A percentile compares a stretch with the other conserved stretches of the same genome.
Conservation (phyloP, 2,888 invertebrate species). For the Pantelozetes paolii region DNA sequence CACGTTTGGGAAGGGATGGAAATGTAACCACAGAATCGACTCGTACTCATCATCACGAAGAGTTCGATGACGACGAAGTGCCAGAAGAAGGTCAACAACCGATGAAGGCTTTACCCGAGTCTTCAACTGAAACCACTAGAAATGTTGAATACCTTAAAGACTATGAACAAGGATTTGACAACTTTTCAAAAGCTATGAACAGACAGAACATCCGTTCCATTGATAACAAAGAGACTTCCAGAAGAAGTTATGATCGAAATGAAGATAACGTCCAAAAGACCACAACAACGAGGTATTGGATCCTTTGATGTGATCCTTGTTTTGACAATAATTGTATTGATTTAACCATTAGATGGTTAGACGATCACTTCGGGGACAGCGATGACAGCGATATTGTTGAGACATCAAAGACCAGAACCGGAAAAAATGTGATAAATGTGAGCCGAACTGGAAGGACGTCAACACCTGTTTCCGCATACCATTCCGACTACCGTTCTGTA, state of each 20-base stretch:
- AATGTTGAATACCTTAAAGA: conserved; percentile 42
- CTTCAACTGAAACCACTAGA: conserved; percentile 7
- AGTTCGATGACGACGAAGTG: conserved; percentile 65
- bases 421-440: conserved; percentile 44
- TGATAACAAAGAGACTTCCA: conserved; percentile 19
- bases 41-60: conserved; percentile 55
- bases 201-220: neutral
- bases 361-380: conserved; percentile 43
- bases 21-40: conserved; percentile 71
- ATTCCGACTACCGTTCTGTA: neutral
- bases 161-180: conserved; percentile 34
- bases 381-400: conserved; percentile 44
- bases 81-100: conserved; percentile 45
- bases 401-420: conserved; percentile 40
- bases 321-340: too few species aligned
- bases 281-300: conserved; percentile 25
- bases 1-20: conserved; percentile 70
- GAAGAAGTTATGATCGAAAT: conserved; percentile 5
- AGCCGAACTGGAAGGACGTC: conserved; percentile 28
- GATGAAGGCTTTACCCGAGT: conserved; percentile 37
- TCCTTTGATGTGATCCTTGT: neutral
- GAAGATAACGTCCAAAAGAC: conserved; percentile 16
- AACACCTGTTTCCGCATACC: neutral
- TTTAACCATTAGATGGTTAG: conserved; percentile 40
- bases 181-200: conserved; percentile 25